These are phyloP conservation scores for Phymanthus crucifer DNA, from an alignment of 92 coral and sea anemone species.

Conservation along the genomic window DNA sequence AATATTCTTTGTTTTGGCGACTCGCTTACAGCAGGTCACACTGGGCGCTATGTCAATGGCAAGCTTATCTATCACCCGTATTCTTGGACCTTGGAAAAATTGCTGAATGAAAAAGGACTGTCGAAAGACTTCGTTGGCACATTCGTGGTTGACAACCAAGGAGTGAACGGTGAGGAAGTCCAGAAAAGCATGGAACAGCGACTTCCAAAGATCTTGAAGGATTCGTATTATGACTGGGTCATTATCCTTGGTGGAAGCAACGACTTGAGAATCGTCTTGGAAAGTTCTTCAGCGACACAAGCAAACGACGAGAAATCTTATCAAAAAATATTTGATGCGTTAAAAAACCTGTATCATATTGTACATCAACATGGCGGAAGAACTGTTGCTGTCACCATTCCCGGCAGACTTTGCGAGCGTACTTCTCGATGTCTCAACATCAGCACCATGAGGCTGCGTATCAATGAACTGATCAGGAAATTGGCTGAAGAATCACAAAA, in stretches of 20 bases:
- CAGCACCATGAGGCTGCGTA: conserved; percentile 27
- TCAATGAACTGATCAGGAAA: conserved; percentile 52
- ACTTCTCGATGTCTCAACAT: conserved; percentile 25
- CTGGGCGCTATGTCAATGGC: background rate
- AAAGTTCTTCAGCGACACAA: background rate
- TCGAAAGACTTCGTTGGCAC: background rate
- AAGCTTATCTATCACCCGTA: conserved; percentile 19
- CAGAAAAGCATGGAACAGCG: conserved; percentile 1
- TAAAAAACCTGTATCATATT: conserved; percentile 45
- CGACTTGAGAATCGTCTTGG: conserved; percentile 42
- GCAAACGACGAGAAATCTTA: background rate
- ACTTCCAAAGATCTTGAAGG: conserved; percentile 9
- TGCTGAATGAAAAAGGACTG: background rate
- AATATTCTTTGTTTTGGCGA: conserved; percentile 37
- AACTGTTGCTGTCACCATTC: conserved; percentile 67
- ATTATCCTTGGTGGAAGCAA: conserved; percentile 79
- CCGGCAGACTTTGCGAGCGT: conserved; percentile 67
- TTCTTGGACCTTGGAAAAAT: conserved; percentile 5
- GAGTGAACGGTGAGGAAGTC: conserved; percentile 28
- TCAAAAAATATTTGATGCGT: conserved; percentile 37
- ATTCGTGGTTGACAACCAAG: conserved; percentile 14
- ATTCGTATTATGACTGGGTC: conserved; percentile 65
- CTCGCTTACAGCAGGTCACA: conserved; percentile 23
- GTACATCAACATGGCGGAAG: conserved; percentile 44
- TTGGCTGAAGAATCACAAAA: conserved; percentile 43